These are phyloP conservation scores for Lophius americanus DNA, from an alignment of 2,797 vertebrate genomes.

Conservation along the genomic window DNA sequence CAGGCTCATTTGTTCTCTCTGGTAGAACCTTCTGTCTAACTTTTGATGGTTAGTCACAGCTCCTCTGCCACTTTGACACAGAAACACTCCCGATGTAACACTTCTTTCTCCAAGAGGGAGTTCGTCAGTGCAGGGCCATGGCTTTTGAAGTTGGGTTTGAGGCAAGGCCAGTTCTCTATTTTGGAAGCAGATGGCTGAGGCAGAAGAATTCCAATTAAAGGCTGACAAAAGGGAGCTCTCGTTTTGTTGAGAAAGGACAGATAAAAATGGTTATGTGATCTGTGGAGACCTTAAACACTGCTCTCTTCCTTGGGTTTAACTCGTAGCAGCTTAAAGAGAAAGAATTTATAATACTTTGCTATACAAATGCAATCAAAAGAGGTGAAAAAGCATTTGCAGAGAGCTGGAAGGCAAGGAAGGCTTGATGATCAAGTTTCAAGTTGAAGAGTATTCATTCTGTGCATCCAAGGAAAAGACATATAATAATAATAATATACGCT, in stretches of 20 bases:
- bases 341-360: neutral
- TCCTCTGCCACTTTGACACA: slow-evolving; percentile 13
- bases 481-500: too few species aligned
- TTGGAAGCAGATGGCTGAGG: slow-evolving; percentile 37
- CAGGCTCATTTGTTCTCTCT: slow-evolving; percentile 31
- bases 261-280: slow-evolving; percentile 33
- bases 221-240: slow-evolving; percentile 23
- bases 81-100: slow-evolving; percentile 4
- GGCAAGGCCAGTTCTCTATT: slow-evolving; percentile 27
- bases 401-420: neutral
- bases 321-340: neutral
- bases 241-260: slow-evolving; percentile 28
- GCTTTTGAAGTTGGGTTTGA: slow-evolving; percentile 54
- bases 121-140: slow-evolving; percentile 4
- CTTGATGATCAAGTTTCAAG: neutral
- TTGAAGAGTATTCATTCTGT: slow-evolving; percentile 2
- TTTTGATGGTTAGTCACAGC: slow-evolving; percentile 10
- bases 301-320: slow-evolving; percentile 6
- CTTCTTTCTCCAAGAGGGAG: neutral
- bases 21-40: slow-evolving; percentile 33
- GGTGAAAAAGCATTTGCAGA: neutral
- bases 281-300: slow-evolving; percentile 13
- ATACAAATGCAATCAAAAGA: neutral
- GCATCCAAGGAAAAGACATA: too few species aligned
- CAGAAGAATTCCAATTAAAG: slow-evolving; percentile 64